Percentiles rank a stretch among this genome's conserved stretches.
These are phyloP conservation scores for Catostomus latipinnis DNA, from an alignment of 2,797 vertebrate species.

Conservation along the genomic window DNA sequence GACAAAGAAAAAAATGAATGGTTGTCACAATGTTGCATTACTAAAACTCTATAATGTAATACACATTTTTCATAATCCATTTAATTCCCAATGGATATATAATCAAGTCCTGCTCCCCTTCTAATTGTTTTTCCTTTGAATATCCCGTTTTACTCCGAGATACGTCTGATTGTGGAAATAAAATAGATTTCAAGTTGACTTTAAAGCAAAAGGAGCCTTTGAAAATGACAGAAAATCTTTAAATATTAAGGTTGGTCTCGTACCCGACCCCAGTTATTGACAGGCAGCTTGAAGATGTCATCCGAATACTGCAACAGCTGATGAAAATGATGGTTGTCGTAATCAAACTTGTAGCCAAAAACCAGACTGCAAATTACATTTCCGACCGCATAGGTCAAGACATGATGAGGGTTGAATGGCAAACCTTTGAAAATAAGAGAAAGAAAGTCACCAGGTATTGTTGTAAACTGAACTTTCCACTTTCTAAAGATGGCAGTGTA, in stretches of 20 bases:
- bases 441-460: neutral
- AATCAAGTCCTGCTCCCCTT: too few relatives aligned
- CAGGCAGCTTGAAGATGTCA: conserved; percentile 66
- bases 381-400: conserved; percentile 69
- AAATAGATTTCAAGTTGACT: too few relatives aligned
- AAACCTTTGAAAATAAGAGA: conserved; percentile 61
- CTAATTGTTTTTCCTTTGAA: too few relatives aligned
- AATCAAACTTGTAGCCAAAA: conserved; percentile 79
- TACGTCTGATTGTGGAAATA: too few relatives aligned
- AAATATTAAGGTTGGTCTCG: conserved; percentile 39
- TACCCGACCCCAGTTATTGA: conserved; percentile 70
- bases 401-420: conserved; percentile 75
- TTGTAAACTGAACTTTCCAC: neutral
- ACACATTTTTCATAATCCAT: too few relatives aligned
- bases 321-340: conserved; percentile 69
- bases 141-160: too few relatives aligned
- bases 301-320: conserved; percentile 63
- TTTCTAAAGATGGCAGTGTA: neutral
- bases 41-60: too few relatives aligned
- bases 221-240: too few relatives aligned
- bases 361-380: conserved; percentile 81
- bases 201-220: too few relatives aligned
- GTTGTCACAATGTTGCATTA: neutral
- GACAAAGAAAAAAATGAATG: too few relatives aligned
- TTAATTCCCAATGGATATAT: too few relatives aligned